These are phyloP conservation scores for Diplogasteroides magnus DNA, from an alignment of 1,140 invertebrate species.

Conservation along the genomic window DNA sequence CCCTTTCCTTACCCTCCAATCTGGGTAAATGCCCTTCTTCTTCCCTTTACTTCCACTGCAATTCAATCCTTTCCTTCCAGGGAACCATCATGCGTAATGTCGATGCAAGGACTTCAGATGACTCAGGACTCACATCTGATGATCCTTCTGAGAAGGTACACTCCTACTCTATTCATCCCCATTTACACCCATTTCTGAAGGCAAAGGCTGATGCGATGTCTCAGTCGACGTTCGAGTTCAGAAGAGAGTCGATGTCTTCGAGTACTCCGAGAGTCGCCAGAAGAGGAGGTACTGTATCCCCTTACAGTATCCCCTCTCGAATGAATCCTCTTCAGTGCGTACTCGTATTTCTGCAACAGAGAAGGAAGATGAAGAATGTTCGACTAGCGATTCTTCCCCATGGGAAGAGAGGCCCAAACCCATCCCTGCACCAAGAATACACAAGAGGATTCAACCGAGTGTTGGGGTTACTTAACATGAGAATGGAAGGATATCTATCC, in stretches of 20 bases:
- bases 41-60: background rate
- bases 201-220: slow-evolving; percentile 30
- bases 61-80: slow-evolving; percentile 17
- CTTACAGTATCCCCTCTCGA: too few relatives aligned
- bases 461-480: too few relatives aligned
- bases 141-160: slow-evolving; percentile 15
- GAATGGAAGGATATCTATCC: too few relatives aligned
- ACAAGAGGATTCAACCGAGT: too few relatives aligned
- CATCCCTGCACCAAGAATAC: slow-evolving; percentile 29
- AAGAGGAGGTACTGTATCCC: too few relatives aligned
- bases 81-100: slow-evolving; percentile 30
- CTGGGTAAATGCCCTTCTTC: background rate
- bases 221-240: slow-evolving; percentile 14
- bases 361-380: slow-evolving; percentile 32
- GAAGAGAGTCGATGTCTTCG: slow-evolving; percentile 12
- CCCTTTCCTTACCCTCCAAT: background rate
- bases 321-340: too few relatives aligned
- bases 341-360: too few relatives aligned
- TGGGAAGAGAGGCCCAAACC: slow-evolving; percentile 38
- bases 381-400: slow-evolving; percentile 41
- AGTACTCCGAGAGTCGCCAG: too few relatives aligned
- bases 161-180: too few relatives aligned
- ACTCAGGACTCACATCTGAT: slow-evolving; percentile 42
- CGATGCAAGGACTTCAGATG: slow-evolving; percentile 41
- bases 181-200: too few relatives aligned